Evolutionary conservation across 2,888 invertebrate species (phyloP).

Genomic region (Dicranocentrus wangi): DNA sequence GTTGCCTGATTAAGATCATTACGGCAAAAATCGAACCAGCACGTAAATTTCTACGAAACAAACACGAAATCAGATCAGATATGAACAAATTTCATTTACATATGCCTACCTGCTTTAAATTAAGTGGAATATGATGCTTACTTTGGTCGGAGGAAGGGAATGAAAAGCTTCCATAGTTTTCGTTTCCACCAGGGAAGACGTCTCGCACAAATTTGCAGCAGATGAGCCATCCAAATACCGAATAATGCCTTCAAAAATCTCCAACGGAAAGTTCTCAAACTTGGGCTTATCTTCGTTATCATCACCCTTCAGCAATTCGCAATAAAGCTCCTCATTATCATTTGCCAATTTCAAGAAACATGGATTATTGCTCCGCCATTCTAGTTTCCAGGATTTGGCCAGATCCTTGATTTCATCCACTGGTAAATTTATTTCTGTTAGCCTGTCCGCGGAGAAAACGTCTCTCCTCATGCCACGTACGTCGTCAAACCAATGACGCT

Average conservation of each 20-base stretch:
- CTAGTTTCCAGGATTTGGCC: background rate
- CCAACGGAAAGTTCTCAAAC: constrained; percentile 31
- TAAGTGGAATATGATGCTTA: background rate
- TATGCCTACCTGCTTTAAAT: too few relatives aligned
- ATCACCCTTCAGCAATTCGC: background rate
- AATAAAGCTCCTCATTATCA: background rate
- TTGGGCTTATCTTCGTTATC: background rate
- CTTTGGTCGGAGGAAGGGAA: background rate
- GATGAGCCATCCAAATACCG: constrained; percentile 26
- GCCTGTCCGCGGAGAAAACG: background rate
- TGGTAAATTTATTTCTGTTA: background rate
- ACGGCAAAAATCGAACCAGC: constrained; percentile 19
- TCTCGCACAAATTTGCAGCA: constrained; percentile 25
- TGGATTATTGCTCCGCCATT: background rate
- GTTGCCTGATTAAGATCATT: background rate
- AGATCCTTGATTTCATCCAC: background rate
- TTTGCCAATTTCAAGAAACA: background rate
- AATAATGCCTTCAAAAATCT: constrained; percentile 34
- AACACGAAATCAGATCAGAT: background rate
- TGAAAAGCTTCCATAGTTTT: constrained; percentile 18
- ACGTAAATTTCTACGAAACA: constrained; percentile 15
- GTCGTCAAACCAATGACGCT: background rate
- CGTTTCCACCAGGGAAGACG: background rate
- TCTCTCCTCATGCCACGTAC: background rate
- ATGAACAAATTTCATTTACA: too few relatives aligned